A percentile compares a stretch with the other conserved stretches of the same genome.
Conservation (phyloP, 2,888 invertebrate species). For the Watsonalla binaria region DNA sequence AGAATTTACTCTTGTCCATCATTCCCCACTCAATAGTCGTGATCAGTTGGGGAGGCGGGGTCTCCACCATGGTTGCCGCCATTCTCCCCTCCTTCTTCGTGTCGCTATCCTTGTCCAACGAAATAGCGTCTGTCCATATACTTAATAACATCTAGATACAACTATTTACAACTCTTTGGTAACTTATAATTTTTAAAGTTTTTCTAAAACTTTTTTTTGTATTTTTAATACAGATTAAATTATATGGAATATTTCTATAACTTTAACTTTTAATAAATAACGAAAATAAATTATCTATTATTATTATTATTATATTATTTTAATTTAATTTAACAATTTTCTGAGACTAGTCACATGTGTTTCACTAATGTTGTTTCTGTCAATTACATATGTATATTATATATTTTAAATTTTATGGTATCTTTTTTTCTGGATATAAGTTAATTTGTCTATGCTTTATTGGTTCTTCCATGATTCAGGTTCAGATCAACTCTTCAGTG, state of each 20-base stretch:
- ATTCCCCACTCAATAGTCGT: conserved; percentile 97
- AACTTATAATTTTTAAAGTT: conserved; percentile 31
- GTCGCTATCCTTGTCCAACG: conserved; percentile 20
- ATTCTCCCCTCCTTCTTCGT: conserved; percentile 28
- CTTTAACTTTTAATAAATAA: not conserved
- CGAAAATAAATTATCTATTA: not conserved
- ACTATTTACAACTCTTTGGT: conserved; percentile 39
- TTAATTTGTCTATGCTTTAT: conserved; percentile 13
- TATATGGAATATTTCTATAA: not conserved
- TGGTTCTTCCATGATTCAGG: conserved; percentile 55
- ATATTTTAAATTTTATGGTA: conserved; percentile 31
- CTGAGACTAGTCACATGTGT: not conserved
- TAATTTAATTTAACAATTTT: not conserved
- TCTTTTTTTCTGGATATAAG: conserved; percentile 25
- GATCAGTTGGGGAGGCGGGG: conserved; percentile 80
- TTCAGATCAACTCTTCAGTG: conserved; percentile 14
- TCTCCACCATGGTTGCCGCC: conserved; percentile 75
- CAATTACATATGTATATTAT: too few relatives aligned
- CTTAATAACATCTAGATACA: conserved; percentile 40
- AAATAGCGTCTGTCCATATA: conserved; percentile 31
- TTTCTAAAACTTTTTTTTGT: conserved; percentile 19
- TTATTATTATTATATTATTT: not conserved
- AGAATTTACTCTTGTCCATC: conserved; percentile 98
- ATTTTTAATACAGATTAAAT: conserved; percentile 29
- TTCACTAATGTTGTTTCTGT: conserved; percentile 20